Conservation (phyloP, 2,888 invertebrate species). For the Leptinotarsa tumamoca region DNA sequence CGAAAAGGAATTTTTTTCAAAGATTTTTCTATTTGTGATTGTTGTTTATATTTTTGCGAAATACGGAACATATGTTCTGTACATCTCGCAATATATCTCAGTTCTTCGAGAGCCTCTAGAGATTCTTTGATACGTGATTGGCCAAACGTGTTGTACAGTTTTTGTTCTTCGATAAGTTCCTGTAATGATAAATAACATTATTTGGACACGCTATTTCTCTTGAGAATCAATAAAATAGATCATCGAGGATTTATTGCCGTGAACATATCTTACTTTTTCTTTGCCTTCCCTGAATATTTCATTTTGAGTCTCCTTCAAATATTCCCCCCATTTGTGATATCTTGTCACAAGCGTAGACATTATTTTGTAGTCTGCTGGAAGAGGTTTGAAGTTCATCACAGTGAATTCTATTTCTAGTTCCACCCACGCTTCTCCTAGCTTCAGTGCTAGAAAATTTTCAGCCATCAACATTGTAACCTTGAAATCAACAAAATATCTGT, state of each 20-base stretch:
- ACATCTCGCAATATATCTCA: constrained; percentile 64
- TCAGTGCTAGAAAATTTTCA: constrained; percentile 66
- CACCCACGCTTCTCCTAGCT: constrained; percentile 66
- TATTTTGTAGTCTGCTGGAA: constrained; percentile 62
- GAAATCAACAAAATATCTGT: constrained; percentile 27
- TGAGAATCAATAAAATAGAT: constrained; percentile 14
- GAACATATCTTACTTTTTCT: constrained; percentile 47
- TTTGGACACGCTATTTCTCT: not conserved
- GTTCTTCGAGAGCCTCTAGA: constrained; percentile 62
- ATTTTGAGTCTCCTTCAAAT: constrained; percentile 61
- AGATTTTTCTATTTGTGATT: constrained; percentile 42
- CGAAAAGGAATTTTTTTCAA: constrained; percentile 22
- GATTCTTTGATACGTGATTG: constrained; percentile 61
- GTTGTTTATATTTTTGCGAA: constrained; percentile 52
- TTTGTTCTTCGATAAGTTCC: constrained; percentile 60
- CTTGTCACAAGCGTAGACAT: constrained; percentile 60
- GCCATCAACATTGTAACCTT: constrained; percentile 65
- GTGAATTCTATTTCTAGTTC: constrained; percentile 63
- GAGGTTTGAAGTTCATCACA: constrained; percentile 59
- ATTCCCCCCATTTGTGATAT: constrained; percentile 60
- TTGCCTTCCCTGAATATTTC: constrained; percentile 54
- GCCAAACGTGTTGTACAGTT: constrained; percentile 60
- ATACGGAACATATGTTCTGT: constrained; percentile 62
- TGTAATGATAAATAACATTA: constrained; percentile 29
- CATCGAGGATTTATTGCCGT: not conserved